A percentile compares a stretch with the other conserved stretches of the same genome.
phyloP scores from a whole-genome alignment of 2,888 invertebrate genomes.

The Adelphocoris suturalis region DNA sequence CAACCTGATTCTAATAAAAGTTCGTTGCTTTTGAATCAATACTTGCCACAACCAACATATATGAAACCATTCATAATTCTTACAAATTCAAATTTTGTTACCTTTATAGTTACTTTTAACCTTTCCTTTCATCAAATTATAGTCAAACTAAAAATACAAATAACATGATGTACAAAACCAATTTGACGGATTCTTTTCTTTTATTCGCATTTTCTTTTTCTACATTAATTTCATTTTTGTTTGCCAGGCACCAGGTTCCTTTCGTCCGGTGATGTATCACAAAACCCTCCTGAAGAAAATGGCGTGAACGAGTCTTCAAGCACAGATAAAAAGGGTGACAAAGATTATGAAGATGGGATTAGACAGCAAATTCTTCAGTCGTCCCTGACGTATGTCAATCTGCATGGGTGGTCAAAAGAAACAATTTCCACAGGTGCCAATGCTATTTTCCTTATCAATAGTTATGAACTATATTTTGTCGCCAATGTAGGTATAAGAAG shows the following conservation, averaged over 20 bases:
- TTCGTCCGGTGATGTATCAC: neutral
- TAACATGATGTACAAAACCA: neutral
- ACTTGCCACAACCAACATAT: too few relatives aligned
- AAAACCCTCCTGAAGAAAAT: neutral
- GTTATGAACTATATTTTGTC: too few relatives aligned
- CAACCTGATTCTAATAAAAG: too few relatives aligned
- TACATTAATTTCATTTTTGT: neutral
- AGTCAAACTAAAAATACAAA: neutral
- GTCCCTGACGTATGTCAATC: slow-evolving; percentile 88
- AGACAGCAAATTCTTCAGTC: slow-evolving; percentile 84
- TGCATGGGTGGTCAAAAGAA: slow-evolving; percentile 90
- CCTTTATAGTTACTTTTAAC: too few relatives aligned
- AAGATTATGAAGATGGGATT: slow-evolving; percentile 61
- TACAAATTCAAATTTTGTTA: too few relatives aligned
- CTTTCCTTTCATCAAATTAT: neutral
- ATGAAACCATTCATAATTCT: too few relatives aligned
- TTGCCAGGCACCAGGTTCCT: slow-evolving; percentile 29
- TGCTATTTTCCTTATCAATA: too few relatives aligned
- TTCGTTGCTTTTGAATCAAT: too few relatives aligned
- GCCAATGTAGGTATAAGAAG: too few relatives aligned
- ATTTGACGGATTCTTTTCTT: too few relatives aligned
- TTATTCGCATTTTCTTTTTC: neutral
- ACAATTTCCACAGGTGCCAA: slow-evolving; percentile 81
- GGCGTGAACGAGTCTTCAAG: neutral
- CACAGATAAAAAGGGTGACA: slow-evolving; percentile 32